Evolutionary conservation across 2,888 invertebrate species (phyloP).

Genomic region (Anthrax anthrax): DNA sequence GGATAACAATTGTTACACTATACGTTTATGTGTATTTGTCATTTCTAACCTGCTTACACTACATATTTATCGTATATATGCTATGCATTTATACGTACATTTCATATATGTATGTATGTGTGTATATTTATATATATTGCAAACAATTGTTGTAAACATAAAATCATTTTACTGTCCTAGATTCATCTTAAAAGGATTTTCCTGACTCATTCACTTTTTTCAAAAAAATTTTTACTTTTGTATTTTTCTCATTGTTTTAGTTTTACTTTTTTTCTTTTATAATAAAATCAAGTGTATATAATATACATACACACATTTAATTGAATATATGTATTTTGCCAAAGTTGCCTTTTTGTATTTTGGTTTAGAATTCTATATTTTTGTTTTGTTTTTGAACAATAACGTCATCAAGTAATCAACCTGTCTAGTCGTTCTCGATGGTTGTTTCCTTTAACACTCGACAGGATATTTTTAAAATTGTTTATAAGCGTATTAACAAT

Average conservation of each 20-base stretch:
- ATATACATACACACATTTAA: no score
- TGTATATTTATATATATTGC: no score
- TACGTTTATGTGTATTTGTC: neutral
- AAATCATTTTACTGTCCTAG: neutral
- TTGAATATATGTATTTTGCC: no score
- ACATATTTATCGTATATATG: no score
- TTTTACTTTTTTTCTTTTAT: neutral
- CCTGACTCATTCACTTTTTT: neutral
- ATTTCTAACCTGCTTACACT: neutral
- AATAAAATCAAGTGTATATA: no score
- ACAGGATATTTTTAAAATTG: neutral
- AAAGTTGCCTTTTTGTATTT: no score
- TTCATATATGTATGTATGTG: neutral
- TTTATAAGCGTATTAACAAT: neutral
- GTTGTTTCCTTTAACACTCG: neutral
- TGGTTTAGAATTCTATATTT: no score
- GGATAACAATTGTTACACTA: neutral
- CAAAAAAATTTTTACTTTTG: neutral
- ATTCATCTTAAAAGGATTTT: neutral
- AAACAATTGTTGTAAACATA: no score
- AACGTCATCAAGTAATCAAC: slow-evolving; percentile 4
- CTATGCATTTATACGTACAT: no score
- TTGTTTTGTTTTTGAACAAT: neutral
- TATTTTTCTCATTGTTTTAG: neutral
- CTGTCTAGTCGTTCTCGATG: neutral